phyloP scores from a whole-genome alignment of 1,140 invertebrate genomes.

The Eupeodes corollae region DNA sequence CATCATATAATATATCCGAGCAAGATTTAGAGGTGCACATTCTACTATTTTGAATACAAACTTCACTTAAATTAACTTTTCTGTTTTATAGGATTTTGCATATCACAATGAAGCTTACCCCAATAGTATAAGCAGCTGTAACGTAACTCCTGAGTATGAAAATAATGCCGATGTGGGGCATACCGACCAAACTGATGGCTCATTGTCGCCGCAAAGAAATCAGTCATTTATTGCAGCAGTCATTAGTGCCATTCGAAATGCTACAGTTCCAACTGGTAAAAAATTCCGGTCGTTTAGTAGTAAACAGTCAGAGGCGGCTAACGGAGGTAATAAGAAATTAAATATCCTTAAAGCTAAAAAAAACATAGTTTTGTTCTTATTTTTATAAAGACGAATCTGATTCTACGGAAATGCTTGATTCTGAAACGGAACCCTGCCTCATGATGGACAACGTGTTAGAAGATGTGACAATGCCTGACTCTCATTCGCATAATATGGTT shows the following conservation, averaged over 20 bases:
- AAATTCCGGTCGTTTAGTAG: slow-evolving; percentile 19
- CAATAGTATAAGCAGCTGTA: slow-evolving; percentile 46
- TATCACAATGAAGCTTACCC: slow-evolving; percentile 64
- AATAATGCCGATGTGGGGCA: slow-evolving; percentile 5
- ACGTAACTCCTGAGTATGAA: slow-evolving; percentile 46
- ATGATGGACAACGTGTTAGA: slow-evolving; percentile 64
- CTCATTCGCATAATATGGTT: slow-evolving; percentile 56
- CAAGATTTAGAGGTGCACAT: slow-evolving; percentile 56
- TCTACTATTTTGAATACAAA: not conserved
- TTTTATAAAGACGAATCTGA: slow-evolving; percentile 31
- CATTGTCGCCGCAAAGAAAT: slow-evolving; percentile 47
- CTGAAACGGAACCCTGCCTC: slow-evolving; percentile 64
- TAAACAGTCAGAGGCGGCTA: slow-evolving; percentile 2
- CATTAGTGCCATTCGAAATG: slow-evolving; percentile 54
- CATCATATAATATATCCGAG: slow-evolving; percentile 60
- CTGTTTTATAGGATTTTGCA: slow-evolving; percentile 47
- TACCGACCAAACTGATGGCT: slow-evolving; percentile 28
- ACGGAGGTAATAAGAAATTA: slow-evolving; percentile 1
- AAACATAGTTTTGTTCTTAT: too few relatives aligned
- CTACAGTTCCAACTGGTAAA: slow-evolving; percentile 39
- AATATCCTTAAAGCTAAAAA: not conserved
- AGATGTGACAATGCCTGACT: slow-evolving; percentile 51
- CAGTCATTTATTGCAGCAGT: slow-evolving; percentile 55
- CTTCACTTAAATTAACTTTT: not conserved
- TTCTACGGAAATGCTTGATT: slow-evolving; percentile 59